phyloP scores from a whole-genome alignment of 1,140 invertebrate species.

The Scaptodrosophila lebanonensis region DNA sequence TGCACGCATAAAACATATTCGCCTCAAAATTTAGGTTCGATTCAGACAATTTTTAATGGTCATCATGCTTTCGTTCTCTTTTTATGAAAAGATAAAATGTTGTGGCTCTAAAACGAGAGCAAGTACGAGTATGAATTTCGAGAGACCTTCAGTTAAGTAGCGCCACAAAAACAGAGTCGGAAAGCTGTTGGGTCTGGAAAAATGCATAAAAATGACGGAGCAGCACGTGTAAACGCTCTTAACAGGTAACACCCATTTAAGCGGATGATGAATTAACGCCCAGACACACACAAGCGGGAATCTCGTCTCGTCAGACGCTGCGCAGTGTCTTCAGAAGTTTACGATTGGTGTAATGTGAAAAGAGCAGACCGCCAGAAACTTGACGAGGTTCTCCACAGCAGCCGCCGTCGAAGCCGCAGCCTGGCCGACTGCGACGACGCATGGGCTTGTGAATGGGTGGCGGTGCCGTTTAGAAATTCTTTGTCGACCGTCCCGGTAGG shows the following conservation, averaged over 20 bases:
- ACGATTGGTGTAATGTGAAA: no score
- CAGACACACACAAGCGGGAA: neutral
- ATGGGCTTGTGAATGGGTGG: constrained; percentile 39
- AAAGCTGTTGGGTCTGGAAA: neutral
- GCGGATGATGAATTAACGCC: constrained; percentile 54
- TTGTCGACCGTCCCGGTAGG: no score
- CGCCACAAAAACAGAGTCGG: constrained; percentile 7
- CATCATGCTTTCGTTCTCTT: constrained; percentile 41
- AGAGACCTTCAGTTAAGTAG: constrained; percentile 20
- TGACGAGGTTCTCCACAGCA: no score
- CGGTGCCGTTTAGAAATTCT: constrained; percentile 62
- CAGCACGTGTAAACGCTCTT: constrained; percentile 67
- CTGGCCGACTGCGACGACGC: neutral
- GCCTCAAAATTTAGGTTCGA: neutral
- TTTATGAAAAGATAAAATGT: constrained; percentile 51
- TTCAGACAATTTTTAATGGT: no score
- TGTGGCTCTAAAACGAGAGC: constrained; percentile 28
- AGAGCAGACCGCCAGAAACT: no score
- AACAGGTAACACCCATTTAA: constrained; percentile 64
- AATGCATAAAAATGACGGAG: constrained; percentile 31
- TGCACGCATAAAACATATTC: neutral
- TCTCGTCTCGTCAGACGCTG: no score
- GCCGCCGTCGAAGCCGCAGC: neutral
- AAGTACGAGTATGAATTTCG: no score
- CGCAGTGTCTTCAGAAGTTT: no score